These are phyloP conservation scores for Parascotia fuliginaria DNA, from an alignment of 2,888 invertebrate species.

Conservation along the genomic window DNA sequence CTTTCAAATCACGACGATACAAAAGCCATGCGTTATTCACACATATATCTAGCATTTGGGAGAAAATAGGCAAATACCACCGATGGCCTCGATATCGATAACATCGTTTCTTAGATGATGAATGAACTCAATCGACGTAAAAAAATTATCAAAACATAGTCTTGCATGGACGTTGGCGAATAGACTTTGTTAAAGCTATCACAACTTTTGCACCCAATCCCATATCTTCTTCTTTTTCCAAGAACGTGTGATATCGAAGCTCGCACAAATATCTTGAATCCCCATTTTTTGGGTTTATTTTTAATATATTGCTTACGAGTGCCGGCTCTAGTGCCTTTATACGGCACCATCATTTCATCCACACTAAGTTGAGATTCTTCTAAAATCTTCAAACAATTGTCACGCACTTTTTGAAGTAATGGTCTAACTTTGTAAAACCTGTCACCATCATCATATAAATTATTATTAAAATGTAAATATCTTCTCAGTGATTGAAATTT, in stretches of 20 bases:
- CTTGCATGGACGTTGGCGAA: too few relatives aligned
- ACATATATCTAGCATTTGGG: slow-evolving; percentile 30
- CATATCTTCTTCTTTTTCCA: too few relatives aligned
- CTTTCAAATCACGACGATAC: too few relatives aligned
- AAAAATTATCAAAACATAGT: too few relatives aligned
- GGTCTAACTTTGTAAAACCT: slow-evolving; percentile 1
- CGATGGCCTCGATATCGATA: slow-evolving; percentile 38
- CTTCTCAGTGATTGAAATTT: neutral
- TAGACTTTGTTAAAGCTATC: too few relatives aligned
- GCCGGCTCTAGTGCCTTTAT: too few relatives aligned
- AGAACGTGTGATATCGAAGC: neutral
- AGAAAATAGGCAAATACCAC: slow-evolving; percentile 39
- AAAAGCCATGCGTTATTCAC: slow-evolving; percentile 33
- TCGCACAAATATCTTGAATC: slow-evolving; percentile 17
- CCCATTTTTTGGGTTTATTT: slow-evolving; percentile 27
- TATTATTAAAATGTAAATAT: neutral
- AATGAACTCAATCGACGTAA: neutral
- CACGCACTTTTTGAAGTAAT: slow-evolving; percentile 8
- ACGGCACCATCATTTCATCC: too few relatives aligned
- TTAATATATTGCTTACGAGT: slow-evolving; percentile 35
- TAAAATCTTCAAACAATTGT: slow-evolving; percentile 9
- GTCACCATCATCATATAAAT: neutral
- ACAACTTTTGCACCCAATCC: too few relatives aligned
- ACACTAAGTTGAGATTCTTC: slow-evolving; percentile 41
- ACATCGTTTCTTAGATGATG: slow-evolving; percentile 8